Evolutionary conservation across 1,140 invertebrate genomes (phyloP).

Genomic region (Megalopta genalis): DNA sequence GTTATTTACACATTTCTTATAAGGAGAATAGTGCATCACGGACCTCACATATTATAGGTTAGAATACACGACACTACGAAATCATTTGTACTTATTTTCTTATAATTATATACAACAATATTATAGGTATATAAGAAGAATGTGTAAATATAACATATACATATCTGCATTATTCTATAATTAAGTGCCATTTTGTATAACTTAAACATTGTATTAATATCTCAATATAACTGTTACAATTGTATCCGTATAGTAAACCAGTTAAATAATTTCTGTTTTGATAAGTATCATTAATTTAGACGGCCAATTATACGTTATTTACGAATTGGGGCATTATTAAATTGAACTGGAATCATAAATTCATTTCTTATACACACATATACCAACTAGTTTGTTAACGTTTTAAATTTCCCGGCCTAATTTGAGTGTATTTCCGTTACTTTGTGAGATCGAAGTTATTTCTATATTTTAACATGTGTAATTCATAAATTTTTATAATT

Average conservation of each 20-base stretch:
- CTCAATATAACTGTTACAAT: too few relatives aligned
- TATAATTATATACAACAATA: too few relatives aligned
- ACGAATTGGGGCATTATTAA: neutral
- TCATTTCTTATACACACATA: neutral
- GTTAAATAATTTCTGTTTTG: neutral
- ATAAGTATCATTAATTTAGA: too few relatives aligned
- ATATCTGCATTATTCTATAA: neutral
- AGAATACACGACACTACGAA: slow-evolving; percentile 2
- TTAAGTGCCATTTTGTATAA: neutral
- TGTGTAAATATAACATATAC: neutral
- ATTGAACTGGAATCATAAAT: neutral
- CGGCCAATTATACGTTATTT: neutral
- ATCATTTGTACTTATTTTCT: neutral
- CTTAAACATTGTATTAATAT: neutral
- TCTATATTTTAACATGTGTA: too few relatives aligned
- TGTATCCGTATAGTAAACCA: too few relatives aligned
- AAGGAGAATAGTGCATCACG: neutral
- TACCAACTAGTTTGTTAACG: neutral
- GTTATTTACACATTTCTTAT: slow-evolving; percentile 4
- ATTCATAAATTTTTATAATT: too few relatives aligned
- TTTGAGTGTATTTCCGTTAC: neutral
- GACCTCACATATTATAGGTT: slow-evolving; percentile 25
- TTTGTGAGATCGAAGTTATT: too few relatives aligned
- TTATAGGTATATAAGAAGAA: neutral
- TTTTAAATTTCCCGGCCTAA: slow-evolving; percentile 14